Percentiles rank a stretch among this genome's conserved stretches.
These are phyloP conservation scores for Acanthurus tractus DNA, from an alignment of 2,797 vertebrate species.

Conservation along the genomic window DNA sequence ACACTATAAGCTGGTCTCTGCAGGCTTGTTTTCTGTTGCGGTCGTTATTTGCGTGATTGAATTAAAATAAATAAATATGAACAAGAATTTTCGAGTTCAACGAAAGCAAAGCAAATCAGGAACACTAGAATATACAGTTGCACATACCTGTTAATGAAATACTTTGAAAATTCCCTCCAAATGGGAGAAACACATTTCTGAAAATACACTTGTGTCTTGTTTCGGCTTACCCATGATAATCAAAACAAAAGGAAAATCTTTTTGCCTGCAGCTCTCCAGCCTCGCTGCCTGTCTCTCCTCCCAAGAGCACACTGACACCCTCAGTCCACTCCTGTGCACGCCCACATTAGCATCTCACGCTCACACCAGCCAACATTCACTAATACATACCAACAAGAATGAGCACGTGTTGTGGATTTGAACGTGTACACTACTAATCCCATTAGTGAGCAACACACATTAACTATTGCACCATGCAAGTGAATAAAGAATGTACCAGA, in stretches of 20 bases:
- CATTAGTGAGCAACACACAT: constrained; percentile 64
- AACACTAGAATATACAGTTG: constrained; percentile 1
- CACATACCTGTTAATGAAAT: constrained; percentile 66
- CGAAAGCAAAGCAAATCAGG: not conserved
- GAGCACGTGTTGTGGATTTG: constrained; percentile 50
- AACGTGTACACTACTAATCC: constrained; percentile 69
- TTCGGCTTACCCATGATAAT: constrained; percentile 31
- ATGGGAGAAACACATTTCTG: constrained; percentile 18
- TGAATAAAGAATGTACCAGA: constrained; percentile 38
- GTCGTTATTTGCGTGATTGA: not conserved
- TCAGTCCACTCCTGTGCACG: constrained; percentile 12
- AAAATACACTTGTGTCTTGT: constrained; percentile 21
- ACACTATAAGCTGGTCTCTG: constrained; percentile 9
- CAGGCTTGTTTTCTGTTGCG: not conserved
- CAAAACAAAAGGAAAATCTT: constrained; percentile 22
- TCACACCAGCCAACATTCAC: constrained; percentile 32
- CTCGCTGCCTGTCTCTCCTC: constrained; percentile 19
- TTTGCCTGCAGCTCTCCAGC: constrained; percentile 20
- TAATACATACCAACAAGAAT: constrained; percentile 11
- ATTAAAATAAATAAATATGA: not conserved
- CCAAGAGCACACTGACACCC: constrained; percentile 31
- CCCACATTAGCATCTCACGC: constrained; percentile 43
- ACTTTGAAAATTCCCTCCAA: constrained; percentile 30
- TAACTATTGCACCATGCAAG: constrained; percentile 36
- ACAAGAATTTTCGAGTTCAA: constrained; percentile 15